A percentile compares a stretch with the other conserved stretches of the same genome.
Conservation (phyloP, 2,113 vertebrate species). For the Machaerirhynchus nigripectus region DNA sequence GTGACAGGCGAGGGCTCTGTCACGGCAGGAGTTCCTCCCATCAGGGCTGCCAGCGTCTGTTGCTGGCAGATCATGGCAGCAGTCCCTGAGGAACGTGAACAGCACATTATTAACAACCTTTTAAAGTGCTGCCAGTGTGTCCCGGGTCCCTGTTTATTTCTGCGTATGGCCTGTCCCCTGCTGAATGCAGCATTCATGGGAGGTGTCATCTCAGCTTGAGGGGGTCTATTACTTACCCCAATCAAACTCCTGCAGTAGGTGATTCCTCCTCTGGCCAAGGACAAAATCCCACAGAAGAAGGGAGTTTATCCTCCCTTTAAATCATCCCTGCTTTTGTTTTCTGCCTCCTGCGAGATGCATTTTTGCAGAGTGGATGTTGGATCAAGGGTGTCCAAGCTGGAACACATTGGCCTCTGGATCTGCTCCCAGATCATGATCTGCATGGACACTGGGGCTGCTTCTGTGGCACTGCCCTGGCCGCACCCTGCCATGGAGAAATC, state of each 20-base stretch:
- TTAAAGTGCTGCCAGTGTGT: conserved; percentile 41
- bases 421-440: background rate
- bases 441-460: background rate
- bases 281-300: background rate
- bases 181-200: background rate
- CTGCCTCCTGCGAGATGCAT: background rate
- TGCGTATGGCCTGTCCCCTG: background rate
- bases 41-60: background rate
- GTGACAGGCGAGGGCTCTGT: background rate
- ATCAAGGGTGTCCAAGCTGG: background rate
- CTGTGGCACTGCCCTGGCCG: background rate
- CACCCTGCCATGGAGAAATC: background rate
- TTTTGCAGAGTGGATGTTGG: background rate
- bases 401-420: background rate
- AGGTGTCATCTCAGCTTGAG: background rate
- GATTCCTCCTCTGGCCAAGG: background rate
- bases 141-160: background rate
- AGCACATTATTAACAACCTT: conserved; percentile 35
- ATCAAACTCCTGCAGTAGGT: background rate
- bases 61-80: conserved; percentile 28
- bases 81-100: background rate
- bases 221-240: background rate
- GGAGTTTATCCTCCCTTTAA: background rate
- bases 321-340: background rate
- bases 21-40: background rate